phyloP scores from a whole-genome alignment of 2,113 vertebrate genomes.

The Mesoclemmys tuberculata region DNA sequence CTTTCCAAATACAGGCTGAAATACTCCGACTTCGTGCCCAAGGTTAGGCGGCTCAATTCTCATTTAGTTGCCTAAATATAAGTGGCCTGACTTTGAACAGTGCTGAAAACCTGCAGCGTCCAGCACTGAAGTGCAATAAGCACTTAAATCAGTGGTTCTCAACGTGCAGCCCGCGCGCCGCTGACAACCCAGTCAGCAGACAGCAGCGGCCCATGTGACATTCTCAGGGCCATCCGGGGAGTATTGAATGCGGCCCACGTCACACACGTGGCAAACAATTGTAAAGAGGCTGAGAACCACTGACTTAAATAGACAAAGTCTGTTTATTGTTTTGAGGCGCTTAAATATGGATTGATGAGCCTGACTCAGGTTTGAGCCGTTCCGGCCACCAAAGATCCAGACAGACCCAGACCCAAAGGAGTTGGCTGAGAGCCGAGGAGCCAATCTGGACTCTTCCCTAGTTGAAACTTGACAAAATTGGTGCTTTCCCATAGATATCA shows the following conservation, averaged over 20 bases:
- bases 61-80: neutral
- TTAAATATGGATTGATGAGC: neutral
- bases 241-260: no score
- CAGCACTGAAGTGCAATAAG: neutral
- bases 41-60: neutral
- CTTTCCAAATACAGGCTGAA: neutral
- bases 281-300: no score
- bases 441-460: fast-evolving
- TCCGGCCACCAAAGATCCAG: neutral
- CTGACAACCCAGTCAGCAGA: no score
- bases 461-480: neutral
- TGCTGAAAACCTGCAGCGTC: neutral
- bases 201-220: no score
- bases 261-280: no score
- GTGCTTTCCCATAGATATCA: neutral
- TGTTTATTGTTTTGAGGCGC: neutral
- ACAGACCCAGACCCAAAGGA: neutral
- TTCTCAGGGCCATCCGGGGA: no score
- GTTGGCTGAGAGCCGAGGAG: neutral
- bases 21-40: neutral
- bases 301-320: neutral
- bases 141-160: neutral
- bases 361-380: neutral
- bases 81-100: neutral
- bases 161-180: no score